Evolutionary conservation across 1,140 invertebrate species (phyloP).

Genomic region (Saccostrea cuccullata): DNA sequence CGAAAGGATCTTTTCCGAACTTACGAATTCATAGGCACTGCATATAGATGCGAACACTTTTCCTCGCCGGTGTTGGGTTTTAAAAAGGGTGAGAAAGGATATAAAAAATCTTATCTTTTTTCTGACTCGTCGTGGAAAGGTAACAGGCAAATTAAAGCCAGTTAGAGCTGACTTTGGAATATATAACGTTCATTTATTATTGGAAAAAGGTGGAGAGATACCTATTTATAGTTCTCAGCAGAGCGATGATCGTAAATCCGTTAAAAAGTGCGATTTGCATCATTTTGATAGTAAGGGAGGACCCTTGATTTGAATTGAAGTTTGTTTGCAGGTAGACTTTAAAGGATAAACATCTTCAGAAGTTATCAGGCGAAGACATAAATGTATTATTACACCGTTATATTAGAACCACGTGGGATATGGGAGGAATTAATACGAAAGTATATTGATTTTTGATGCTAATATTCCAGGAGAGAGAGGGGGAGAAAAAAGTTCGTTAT

Average conservation of each 20-base stretch:
- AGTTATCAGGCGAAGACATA: constrained; percentile 13
- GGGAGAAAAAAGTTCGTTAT: constrained; percentile 11
- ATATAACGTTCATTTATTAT: background rate
- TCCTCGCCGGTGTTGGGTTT: background rate
- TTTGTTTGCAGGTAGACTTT: constrained; percentile 3
- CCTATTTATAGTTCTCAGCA: background rate
- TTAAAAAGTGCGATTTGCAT: background rate
- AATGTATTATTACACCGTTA: constrained; percentile 27
- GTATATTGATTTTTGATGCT: constrained; percentile 28
- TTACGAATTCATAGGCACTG: background rate
- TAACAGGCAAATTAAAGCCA: background rate
- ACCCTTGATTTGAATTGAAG: constrained; percentile 15
- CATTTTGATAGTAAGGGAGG: background rate
- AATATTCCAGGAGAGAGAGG: background rate
- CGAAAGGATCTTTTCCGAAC: background rate
- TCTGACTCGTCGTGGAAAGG: background rate
- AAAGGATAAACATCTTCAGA: constrained; percentile 29
- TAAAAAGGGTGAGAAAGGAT: background rate
- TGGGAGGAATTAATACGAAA: constrained; percentile 20
- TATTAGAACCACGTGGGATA: background rate
- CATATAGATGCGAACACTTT: background rate
- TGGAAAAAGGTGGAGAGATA: background rate
- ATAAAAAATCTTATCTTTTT: constrained; percentile 14
- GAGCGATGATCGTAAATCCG: constrained; percentile 16
- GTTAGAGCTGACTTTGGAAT: background rate